Base-by-base conservation (phyloP, 2,888 invertebrate genomes). In the Lysandra bellargus region DNA sequence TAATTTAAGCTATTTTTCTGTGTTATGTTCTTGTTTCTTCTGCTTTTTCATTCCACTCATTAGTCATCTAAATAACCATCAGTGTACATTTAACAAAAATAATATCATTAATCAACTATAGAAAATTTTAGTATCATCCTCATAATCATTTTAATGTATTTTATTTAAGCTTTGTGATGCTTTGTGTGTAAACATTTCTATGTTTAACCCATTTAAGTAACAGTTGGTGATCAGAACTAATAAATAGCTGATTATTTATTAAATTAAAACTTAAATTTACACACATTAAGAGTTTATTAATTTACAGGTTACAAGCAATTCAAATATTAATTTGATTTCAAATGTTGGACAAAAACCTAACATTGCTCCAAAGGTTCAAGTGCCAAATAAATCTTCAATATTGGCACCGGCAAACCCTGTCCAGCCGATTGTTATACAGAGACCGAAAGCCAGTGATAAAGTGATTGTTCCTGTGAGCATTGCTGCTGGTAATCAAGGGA, bases 371-470 rank as follows among this genome's bases (percentile, higher is more conserved):
- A 95, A 95, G 86, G 81, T 90, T 72, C 83, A 89, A 14, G 84
- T 83, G 12, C 90, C 86, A 80, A 91, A 90, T 80, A 93, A 94
- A 83, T 89, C 91, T 81, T 92, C 94, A 40, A 89, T 93, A 80
- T 86, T 94, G 1, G 88, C 93, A 64, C 92, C 94, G 4, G 89
- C 91, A 30, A 92, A 92, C 80, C 82, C 89, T 73, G 87, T 92
- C 73, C 95, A 95, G 83, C 95, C 95, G 6, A 93, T 96, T 82
- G 95, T 96, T 57, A 94, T 96, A 81, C 95, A 96, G 83, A 96
- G 96, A 86, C 91, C 95, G 33, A 94, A 93, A 84, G 82, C 87
- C 5, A 92, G 87, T 83, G 91, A 95, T 77, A 95, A 95, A 84
- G 91, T 94, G 86, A 91, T 95, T 80, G 92, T 94, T 1, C 95